These are phyloP conservation scores for Silurus meridionalis DNA, from an alignment of 2,113 vertebrate genomes.

Conservation along the genomic window DNA sequence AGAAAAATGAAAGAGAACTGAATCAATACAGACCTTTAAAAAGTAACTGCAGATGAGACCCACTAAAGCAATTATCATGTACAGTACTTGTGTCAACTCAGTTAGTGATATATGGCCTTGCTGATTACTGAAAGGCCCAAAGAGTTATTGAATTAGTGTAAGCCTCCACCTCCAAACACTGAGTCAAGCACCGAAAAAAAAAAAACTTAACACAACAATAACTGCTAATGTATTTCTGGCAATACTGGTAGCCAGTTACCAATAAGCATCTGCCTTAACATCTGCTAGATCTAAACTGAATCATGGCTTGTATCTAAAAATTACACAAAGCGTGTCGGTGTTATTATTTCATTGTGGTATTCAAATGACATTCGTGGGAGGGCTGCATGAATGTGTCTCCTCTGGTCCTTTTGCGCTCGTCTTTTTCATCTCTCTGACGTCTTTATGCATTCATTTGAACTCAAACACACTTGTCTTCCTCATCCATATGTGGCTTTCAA, in stretches of 20 bases:
- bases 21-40: slow-evolving; percentile 19
- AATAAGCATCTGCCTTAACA: slow-evolving; percentile 5
- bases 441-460: slow-evolving; percentile 41
- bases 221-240: background rate
- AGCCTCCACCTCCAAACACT: background rate
- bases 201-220: background rate
- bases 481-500: slow-evolving; percentile 35
- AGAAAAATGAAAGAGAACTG: background rate
- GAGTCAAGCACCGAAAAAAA: background rate
- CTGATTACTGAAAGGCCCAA: slow-evolving; percentile 6
- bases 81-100: background rate
- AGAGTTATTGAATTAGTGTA: background rate
- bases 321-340: background rate
- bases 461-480: slow-evolving; percentile 37
- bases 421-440: slow-evolving; percentile 47
- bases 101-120: background rate
- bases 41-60: background rate
- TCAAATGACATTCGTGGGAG: slow-evolving; percentile 43
- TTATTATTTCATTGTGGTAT: slow-evolving; percentile 28
- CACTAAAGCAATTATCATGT: slow-evolving; percentile 8
- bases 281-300: background rate
- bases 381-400: slow-evolving; percentile 31
- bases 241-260: background rate
- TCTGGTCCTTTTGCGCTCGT: slow-evolving; percentile 9
- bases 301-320: background rate